phyloP scores from a whole-genome alignment of 2,797 vertebrate genomes.

The Gymnocypris eckloni region DNA sequence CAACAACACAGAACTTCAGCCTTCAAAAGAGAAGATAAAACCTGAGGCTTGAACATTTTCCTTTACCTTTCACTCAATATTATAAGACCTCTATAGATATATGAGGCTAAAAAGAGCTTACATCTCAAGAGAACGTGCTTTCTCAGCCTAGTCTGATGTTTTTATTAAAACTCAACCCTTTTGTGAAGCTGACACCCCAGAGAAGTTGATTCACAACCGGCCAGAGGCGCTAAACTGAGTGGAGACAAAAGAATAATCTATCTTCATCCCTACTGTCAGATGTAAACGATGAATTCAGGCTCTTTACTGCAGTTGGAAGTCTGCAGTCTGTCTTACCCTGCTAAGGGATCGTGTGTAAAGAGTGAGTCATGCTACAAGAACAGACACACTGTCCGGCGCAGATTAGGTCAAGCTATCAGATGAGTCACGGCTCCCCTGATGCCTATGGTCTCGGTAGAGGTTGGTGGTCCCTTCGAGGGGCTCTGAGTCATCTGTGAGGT shows the following conservation, averaged over 20 bases:
- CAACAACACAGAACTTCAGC: slow-evolving; percentile 9
- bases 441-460: slow-evolving; percentile 38
- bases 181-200: slow-evolving; percentile 33
- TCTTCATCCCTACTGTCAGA: slow-evolving; percentile 34
- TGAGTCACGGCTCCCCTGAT: slow-evolving; percentile 52
- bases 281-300: slow-evolving; percentile 32
- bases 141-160: slow-evolving; percentile 17
- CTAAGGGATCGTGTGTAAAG: slow-evolving; percentile 17
- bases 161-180: slow-evolving; percentile 30
- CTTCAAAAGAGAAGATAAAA: slow-evolving; percentile 30
- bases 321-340: slow-evolving; percentile 7
- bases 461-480: slow-evolving; percentile 39
- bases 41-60: slow-evolving; percentile 4
- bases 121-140: neutral
- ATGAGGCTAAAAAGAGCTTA: neutral
- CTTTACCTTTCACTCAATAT: neutral
- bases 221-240: slow-evolving; percentile 28
- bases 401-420: slow-evolving; percentile 45
- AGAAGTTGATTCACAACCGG: slow-evolving; percentile 40
- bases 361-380: slow-evolving; percentile 12
- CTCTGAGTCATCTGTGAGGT: slow-evolving; percentile 38
- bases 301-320: slow-evolving; percentile 25
- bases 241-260: slow-evolving; percentile 14
- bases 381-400: slow-evolving; percentile 27
- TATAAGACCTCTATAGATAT: slow-evolving; percentile 12